Evolutionary conservation across 2,888 invertebrate species (phyloP).

Genomic region (Plutella xylostella): DNA sequence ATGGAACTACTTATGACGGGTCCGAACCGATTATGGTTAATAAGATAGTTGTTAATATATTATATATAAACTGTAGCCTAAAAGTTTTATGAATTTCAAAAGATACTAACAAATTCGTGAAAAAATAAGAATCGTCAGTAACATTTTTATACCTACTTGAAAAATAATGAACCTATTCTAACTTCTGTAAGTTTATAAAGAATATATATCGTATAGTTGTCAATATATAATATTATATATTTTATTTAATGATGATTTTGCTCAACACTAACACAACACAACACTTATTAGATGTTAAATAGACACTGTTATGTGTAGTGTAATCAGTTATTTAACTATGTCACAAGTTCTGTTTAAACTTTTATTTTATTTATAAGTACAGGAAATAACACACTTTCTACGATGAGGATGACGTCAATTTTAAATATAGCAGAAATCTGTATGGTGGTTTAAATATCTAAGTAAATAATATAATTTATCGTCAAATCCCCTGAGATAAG

Average conservation of each 20-base stretch:
- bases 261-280: slow-evolving; percentile 33
- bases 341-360: too few relatives aligned
- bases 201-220: slow-evolving; percentile 27
- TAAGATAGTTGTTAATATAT: slow-evolving; percentile 38
- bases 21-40: slow-evolving; percentile 20
- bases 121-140: slow-evolving; percentile 38
- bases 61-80: slow-evolving; percentile 39
- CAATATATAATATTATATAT: slow-evolving; percentile 22
- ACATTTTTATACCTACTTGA: slow-evolving; percentile 44
- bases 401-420: too few relatives aligned
- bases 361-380: too few relatives aligned
- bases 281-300: not conserved
- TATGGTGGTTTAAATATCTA: too few relatives aligned
- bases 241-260: slow-evolving; percentile 34
- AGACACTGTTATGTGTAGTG: too few relatives aligned
- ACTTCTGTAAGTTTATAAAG: too few relatives aligned
- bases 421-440: too few relatives aligned
- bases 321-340: too few relatives aligned
- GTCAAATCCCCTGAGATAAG: too few relatives aligned
- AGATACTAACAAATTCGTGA: slow-evolving; percentile 23
- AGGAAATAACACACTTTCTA: too few relatives aligned
- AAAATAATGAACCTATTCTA: too few relatives aligned
- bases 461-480: too few relatives aligned
- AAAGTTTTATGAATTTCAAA: slow-evolving; percentile 34
- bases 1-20: slow-evolving; percentile 1